Evolutionary conservation across 2,888 invertebrate species (phyloP).

Genomic region (Cyaniris semiargus): DNA sequence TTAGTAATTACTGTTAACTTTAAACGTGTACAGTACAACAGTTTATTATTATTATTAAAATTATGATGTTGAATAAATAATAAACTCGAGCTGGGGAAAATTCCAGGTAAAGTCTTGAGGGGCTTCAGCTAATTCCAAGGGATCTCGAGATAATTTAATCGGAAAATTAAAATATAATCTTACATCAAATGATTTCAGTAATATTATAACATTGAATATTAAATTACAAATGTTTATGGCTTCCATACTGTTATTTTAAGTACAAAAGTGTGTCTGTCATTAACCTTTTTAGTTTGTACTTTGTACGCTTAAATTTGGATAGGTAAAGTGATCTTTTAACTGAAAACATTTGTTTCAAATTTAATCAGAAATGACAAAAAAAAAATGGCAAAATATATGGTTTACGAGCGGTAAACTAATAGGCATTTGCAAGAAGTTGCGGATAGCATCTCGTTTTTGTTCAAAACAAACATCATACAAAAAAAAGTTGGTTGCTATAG

Average conservation of each 20-base stretch:
- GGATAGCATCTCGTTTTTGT: too few relatives aligned
- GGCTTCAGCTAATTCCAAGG: conserved; percentile 6
- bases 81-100: neutral
- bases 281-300: too few relatives aligned
- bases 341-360: too few relatives aligned
- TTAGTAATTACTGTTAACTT: neutral
- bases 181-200: neutral
- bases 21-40: neutral
- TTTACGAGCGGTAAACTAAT: too few relatives aligned
- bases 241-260: too few relatives aligned
- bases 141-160: neutral
- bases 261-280: too few relatives aligned
- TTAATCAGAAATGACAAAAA: too few relatives aligned
- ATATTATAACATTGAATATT: neutral
- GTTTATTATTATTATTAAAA: neutral
- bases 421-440: too few relatives aligned
- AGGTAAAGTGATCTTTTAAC: too few relatives aligned
- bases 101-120: neutral
- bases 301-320: too few relatives aligned
- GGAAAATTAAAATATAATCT: neutral
- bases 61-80: neutral
- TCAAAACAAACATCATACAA: neutral
- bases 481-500: neutral
- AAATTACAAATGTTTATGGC: too few relatives aligned
- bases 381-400: too few relatives aligned